Evolutionary conservation across 2,888 invertebrate genomes (phyloP).

Genomic region (Hoplodrina ambigua): DNA sequence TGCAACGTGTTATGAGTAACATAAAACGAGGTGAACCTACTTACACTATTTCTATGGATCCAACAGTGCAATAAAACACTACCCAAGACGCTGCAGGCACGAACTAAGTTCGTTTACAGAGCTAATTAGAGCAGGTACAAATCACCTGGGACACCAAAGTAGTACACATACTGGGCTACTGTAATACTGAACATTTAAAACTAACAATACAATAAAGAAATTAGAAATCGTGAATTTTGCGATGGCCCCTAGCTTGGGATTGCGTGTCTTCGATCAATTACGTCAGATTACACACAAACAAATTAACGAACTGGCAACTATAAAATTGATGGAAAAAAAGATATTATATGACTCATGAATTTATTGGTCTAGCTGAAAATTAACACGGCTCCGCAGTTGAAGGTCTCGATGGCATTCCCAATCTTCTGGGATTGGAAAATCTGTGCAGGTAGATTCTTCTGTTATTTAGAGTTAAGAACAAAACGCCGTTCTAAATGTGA

Average conservation of each 20-base stretch:
- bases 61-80: slow-evolving; percentile 39
- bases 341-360: slow-evolving; percentile 45
- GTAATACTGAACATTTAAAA: slow-evolving; percentile 28
- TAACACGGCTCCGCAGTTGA: neutral
- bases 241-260: slow-evolving; percentile 11
- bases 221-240: slow-evolving; percentile 14
- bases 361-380: slow-evolving; percentile 20
- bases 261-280: slow-evolving; percentile 56
- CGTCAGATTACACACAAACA: slow-evolving; percentile 53
- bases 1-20: neutral
- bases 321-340: slow-evolving; percentile 49
- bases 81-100: slow-evolving; percentile 34
- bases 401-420: neutral
- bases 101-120: slow-evolving; percentile 39
- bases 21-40: neutral
- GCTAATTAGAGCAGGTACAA: slow-evolving; percentile 47
- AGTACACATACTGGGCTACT: slow-evolving; percentile 4
- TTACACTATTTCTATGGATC: slow-evolving; percentile 31
- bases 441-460: no score
- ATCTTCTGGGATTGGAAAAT: no score
- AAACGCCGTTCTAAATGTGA: no score
- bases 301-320: slow-evolving; percentile 48
- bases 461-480: no score
- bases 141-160: slow-evolving; percentile 42
- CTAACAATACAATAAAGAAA: neutral